These are phyloP conservation scores for Irena cyanogastra DNA, from an alignment of 2,113 vertebrate species.

Conservation along the genomic window DNA sequence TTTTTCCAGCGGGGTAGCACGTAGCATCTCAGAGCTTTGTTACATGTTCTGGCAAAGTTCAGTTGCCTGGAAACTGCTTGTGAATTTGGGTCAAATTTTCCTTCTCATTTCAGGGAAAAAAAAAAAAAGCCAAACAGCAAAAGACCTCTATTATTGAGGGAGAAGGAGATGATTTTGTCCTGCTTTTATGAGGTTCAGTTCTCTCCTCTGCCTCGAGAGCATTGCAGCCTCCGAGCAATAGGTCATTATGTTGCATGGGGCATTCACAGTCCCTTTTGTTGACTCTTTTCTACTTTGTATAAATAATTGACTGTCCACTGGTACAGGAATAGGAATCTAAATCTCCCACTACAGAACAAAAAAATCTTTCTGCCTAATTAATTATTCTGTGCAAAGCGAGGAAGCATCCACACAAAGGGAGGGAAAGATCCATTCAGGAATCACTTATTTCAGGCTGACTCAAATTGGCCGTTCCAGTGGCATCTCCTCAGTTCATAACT, in stretches of 20 bases:
- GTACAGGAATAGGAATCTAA: neutral
- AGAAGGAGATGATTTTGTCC: neutral
- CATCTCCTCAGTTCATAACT: neutral
- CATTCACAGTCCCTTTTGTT: neutral
- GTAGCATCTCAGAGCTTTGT: neutral
- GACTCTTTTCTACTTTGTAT: neutral
- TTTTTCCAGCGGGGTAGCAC: slow-evolving; percentile 8
- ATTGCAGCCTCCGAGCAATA: neutral
- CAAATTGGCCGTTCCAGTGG: neutral
- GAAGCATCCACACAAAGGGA: neutral
- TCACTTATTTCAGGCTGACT: neutral
- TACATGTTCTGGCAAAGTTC: slow-evolving; percentile 8
- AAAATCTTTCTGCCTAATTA: neutral
- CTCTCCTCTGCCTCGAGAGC: neutral
- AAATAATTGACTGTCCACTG: slow-evolving; percentile 29
- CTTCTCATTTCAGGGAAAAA: neutral
- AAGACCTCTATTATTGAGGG: neutral
- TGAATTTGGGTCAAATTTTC: slow-evolving; percentile 54
- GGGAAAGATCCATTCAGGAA: neutral
- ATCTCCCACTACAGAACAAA: neutral
- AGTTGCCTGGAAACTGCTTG: slow-evolving; percentile 35
- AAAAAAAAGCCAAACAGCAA: neutral
- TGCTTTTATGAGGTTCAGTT: slow-evolving; percentile 13
- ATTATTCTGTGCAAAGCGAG: neutral
- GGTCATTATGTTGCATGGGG: neutral